Percentiles rank a stretch among this genome's conserved stretches.
phyloP scores from a whole-genome alignment of 2,888 invertebrate species.

The Adela reaumurella region DNA sequence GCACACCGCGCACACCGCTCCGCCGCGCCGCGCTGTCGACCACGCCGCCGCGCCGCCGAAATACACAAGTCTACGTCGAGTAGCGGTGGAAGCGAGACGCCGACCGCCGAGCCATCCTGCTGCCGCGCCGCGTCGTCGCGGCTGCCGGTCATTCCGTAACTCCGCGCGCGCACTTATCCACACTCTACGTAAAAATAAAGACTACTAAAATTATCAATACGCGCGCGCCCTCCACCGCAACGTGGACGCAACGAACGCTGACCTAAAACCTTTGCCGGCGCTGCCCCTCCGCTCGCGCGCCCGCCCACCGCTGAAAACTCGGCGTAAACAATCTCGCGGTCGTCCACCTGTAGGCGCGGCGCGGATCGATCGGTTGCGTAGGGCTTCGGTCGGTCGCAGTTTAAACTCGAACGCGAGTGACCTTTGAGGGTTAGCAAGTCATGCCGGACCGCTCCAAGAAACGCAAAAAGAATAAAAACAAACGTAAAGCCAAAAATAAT shows the following conservation, averaged over 20 bases:
- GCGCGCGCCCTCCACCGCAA: slow-evolving; percentile 46
- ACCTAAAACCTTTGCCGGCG: slow-evolving; percentile 21
- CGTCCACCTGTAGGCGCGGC: background rate
- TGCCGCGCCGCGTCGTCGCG: slow-evolving; percentile 40
- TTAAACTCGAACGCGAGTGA: background rate
- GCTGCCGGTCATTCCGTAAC: slow-evolving; percentile 47
- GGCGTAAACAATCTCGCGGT: background rate
- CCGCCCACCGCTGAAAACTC: slow-evolving; percentile 5
- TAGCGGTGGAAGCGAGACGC: background rate
- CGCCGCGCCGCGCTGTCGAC: slow-evolving; percentile 22
- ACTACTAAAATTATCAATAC: slow-evolving; percentile 53
- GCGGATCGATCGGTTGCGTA: too few species aligned
- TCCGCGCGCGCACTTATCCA: slow-evolving; percentile 50
- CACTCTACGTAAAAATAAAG: slow-evolving; percentile 19
- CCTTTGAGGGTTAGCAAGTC: background rate
- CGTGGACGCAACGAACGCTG: slow-evolving; percentile 34
- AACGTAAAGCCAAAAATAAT: slow-evolving; percentile 41
- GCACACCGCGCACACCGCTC: slow-evolving; percentile 26
- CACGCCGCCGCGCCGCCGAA: slow-evolving; percentile 24
- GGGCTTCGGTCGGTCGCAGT: background rate
- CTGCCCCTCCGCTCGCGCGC: slow-evolving; percentile 26
- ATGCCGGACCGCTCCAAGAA: slow-evolving; percentile 45
- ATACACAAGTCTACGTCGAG: slow-evolving; percentile 1
- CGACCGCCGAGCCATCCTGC: slow-evolving; percentile 2
- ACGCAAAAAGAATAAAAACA: slow-evolving; percentile 47